Evolutionary conservation across 2,113 vertebrate species (phyloP).

Genomic region (Thermophis baileyi): DNA sequence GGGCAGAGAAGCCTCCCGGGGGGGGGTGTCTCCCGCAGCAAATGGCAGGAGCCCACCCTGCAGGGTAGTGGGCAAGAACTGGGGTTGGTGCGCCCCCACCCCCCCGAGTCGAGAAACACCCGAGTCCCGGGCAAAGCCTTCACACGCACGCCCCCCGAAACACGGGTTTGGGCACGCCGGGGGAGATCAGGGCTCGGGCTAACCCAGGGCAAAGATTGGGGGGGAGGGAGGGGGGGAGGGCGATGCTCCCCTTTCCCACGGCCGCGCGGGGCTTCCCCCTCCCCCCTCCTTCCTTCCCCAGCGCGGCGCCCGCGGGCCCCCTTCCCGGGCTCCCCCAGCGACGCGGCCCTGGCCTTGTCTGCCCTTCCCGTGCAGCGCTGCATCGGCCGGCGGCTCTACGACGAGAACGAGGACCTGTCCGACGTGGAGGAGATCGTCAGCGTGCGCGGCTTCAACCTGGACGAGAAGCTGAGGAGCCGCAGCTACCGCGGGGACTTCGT

Average conservation of each 20-base stretch:
- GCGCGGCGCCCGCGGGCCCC: neutral
- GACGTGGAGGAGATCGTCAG: slow-evolving; percentile 94
- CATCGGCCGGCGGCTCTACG: slow-evolving; percentile 88
- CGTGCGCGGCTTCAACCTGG: slow-evolving; percentile 89
- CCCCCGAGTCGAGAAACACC: neutral
- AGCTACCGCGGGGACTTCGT: slow-evolving; percentile 82
- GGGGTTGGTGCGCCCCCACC: neutral
- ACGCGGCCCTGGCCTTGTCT: neutral
- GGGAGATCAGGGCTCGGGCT: neutral
- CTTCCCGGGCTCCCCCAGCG: neutral
- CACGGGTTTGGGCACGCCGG: neutral
- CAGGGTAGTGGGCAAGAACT: neutral
- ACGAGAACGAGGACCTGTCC: slow-evolving; percentile 90
- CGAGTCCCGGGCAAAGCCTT: neutral
- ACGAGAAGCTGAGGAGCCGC: slow-evolving; percentile 87
- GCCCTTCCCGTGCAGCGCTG: slow-evolving; percentile 75
- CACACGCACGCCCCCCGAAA: neutral
- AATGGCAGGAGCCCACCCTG: neutral
- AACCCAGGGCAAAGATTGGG: no score
- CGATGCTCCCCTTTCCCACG: neutral
- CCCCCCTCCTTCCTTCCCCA: no score
- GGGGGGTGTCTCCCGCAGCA: neutral
- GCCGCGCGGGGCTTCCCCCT: neutral
- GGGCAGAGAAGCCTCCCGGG: neutral
- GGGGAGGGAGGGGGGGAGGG: rapidly evolving